Evolutionary conservation across 1,140 invertebrate genomes (phyloP).

Genomic region (Artemia franciscana): DNA sequence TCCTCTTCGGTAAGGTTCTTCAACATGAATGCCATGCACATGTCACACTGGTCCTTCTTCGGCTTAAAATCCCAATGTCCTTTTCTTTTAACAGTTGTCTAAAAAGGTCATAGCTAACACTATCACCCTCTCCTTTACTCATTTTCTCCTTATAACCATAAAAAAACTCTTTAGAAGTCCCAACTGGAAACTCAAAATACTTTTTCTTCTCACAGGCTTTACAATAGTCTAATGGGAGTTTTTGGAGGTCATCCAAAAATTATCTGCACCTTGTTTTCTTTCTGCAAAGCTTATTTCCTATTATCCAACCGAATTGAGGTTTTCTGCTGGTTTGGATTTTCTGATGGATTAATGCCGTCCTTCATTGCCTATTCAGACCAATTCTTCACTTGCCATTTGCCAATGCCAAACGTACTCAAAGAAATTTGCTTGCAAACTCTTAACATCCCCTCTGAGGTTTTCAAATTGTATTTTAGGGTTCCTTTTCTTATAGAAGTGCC

Average conservation of each 20-base stretch:
- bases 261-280: not conserved
- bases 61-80: conserved; percentile 13
- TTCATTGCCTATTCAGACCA: conserved; percentile 4
- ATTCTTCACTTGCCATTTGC: conserved; percentile 10
- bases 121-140: not conserved
- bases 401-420: conserved; percentile 15
- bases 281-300: not conserved
- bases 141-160: not conserved
- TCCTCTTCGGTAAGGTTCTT: conserved; percentile 12
- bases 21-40: conserved; percentile 18
- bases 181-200: conserved; percentile 3
- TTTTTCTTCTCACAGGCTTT: not conserved
- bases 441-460: conserved; percentile 11
- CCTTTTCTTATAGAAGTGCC: not conserved
- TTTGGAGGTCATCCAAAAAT: conserved; percentile 3
- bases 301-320: not conserved
- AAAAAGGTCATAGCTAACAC: not conserved
- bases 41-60: conserved; percentile 21
- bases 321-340: no score
- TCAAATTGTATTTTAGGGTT: not conserved
- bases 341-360: conserved; percentile 1
- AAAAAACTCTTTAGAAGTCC: not conserved
- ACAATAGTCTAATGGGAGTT: conserved; percentile 3
- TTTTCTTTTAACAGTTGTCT: not conserved
- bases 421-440: conserved; percentile 18